phyloP scores from a whole-genome alignment of 2,113 vertebrate genomes.

The Spea bombifrons region DNA sequence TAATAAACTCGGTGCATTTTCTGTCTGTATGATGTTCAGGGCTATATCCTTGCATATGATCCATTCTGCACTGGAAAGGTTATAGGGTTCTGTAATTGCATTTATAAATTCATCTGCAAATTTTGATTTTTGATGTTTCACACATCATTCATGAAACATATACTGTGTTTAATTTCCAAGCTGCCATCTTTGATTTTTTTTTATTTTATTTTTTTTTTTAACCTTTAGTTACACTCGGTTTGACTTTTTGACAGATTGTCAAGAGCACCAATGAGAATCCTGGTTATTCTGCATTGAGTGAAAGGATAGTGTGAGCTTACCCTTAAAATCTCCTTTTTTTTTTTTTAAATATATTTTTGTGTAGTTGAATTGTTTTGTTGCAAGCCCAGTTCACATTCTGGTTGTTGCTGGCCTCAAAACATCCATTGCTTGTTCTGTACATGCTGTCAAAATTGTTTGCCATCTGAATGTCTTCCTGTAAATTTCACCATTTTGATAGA shows the following conservation, averaged over 20 bases:
- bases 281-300: slow-evolving; percentile 31
- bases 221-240: background rate
- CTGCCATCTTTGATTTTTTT: slow-evolving; percentile 33
- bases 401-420: slow-evolving; percentile 32
- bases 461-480: slow-evolving; percentile 79
- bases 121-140: slow-evolving; percentile 23
- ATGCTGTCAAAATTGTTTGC: slow-evolving; percentile 91
- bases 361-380: slow-evolving; percentile 5
- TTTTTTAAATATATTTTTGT: slow-evolving; percentile 4
- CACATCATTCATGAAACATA: slow-evolving; percentile 28
- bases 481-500: slow-evolving; percentile 66
- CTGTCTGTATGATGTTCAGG: slow-evolving; percentile 11
- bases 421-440: slow-evolving; percentile 51
- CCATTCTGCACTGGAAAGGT: slow-evolving; percentile 26
- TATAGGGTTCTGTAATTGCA: background rate
- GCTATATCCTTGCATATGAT: background rate
- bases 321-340: background rate
- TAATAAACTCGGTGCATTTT: slow-evolving; percentile 19
- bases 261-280: slow-evolving; percentile 26
- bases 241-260: slow-evolving; percentile 21
- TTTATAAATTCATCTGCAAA: slow-evolving; percentile 16
- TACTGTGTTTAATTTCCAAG: slow-evolving; percentile 8
- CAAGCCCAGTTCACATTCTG: slow-evolving; percentile 28
- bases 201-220: background rate
- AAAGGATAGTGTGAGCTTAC: slow-evolving; percentile 5